Evolutionary conservation across 2,113 vertebrate genomes (phyloP), one percentile per base, ranked within the genome.

Genomic region (Cavia porcellus): DNA sequence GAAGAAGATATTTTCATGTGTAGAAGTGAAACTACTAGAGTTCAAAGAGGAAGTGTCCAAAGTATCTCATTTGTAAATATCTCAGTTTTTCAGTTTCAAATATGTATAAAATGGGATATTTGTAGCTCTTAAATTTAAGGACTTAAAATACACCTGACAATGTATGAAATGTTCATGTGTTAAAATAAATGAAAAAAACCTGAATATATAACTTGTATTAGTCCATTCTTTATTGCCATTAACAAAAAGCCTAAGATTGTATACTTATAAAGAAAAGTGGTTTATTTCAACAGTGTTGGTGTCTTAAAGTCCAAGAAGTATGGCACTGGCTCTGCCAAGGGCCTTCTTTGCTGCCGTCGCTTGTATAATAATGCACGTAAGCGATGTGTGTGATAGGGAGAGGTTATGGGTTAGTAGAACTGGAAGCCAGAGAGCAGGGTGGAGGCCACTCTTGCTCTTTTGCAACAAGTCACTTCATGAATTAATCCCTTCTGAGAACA

Each of bases 31-130:
- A 42, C 45, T 86, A 24, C 25, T 35, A 17, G 72, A 12, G 0
- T 68, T 92, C 35, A 70, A 57, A 81, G 47, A 86, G 17, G 85
- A 85, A 89, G 70, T 20, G 38, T 42, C 77, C 30, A 89, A 72
- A 80, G 70, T 84, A 89, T 87, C 52, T 59, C 50, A 84, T 38
- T 96, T 86, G 19, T 77, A 61, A 72, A 47, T 92, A 20, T 96
- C 59, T 35, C 75, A 42, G 28, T 62, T 94, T 92, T 82, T 92
- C 30, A 92, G 1, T 74, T 32, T 32, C 74, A 92, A 55, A 90
- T 88, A 38, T n/a, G 28, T 38, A 55, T 85, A 79, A 77, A 84
- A 85, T 84, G 20, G 52, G 82, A 70, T 91, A 70, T 72, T 88
- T 61, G 45, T 62, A 61, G 24, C 17, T 17, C 30, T 52, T 84